A percentile compares a stretch with the other conserved stretches of the same genome.
These are phyloP conservation scores for Ectropis grisescens DNA, from an alignment of 1,140 invertebrate species.

Conservation along the genomic window DNA sequence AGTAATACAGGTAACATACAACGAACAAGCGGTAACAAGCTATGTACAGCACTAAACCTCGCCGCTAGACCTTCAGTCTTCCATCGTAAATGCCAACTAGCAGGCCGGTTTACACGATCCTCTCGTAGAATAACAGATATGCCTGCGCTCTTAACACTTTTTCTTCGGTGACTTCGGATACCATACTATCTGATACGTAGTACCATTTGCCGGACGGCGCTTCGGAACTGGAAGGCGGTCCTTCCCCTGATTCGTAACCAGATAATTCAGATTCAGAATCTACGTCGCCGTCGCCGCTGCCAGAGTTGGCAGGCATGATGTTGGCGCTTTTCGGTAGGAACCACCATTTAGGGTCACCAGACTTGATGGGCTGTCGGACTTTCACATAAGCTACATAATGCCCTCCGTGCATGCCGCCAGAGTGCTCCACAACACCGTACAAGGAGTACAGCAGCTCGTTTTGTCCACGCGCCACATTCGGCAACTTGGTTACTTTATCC, in stretches of 20 bases:
- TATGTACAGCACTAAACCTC: slow-evolving; percentile 35
- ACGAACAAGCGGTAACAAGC: slow-evolving; percentile 20
- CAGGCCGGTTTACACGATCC: slow-evolving; percentile 75
- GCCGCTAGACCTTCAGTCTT: slow-evolving; percentile 31
- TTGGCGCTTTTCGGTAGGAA: slow-evolving; percentile 76
- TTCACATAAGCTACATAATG: slow-evolving; percentile 98
- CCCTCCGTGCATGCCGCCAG: slow-evolving; percentile 89
- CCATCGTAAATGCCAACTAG: slow-evolving; percentile 42
- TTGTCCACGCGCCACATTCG: slow-evolving; percentile 74
- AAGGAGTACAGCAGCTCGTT: slow-evolving; percentile 87
- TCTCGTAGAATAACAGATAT: slow-evolving; percentile 98
- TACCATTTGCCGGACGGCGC: slow-evolving; percentile 89
- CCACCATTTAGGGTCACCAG: slow-evolving; percentile 75
- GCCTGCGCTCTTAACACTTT: slow-evolving; percentile 90
- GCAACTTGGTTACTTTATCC: slow-evolving; percentile 78
- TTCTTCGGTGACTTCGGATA: slow-evolving; percentile 84
- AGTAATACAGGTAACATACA: no score
- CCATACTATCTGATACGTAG: slow-evolving; percentile 90
- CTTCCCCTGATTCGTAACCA: slow-evolving; percentile 58
- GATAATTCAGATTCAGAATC: slow-evolving; percentile 60
- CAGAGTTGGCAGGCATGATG: slow-evolving; percentile 47
- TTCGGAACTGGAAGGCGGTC: slow-evolving; percentile 50
- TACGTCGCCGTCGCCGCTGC: slow-evolving; percentile 52
- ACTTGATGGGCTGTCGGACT: slow-evolving; percentile 72
- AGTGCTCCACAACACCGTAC: slow-evolving; percentile 96